These are phyloP conservation scores for Drosophila algonquin DNA, from an alignment of 2,888 invertebrate species.

Conservation along the genomic window DNA sequence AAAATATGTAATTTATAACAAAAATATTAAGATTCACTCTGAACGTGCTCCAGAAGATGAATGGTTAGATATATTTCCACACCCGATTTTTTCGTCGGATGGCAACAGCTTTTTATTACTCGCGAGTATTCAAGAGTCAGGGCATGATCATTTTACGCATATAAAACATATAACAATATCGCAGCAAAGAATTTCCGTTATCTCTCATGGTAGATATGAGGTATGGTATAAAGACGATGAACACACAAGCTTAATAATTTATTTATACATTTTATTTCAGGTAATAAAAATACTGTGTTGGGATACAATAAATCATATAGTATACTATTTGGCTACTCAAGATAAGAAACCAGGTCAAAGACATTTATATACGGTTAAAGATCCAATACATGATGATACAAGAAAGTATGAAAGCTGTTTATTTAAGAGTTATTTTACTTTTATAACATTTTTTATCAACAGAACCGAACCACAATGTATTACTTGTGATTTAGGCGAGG, in stretches of 20 bases:
- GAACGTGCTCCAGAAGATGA: constrained; percentile 93
- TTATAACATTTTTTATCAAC: constrained; percentile 11
- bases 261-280: constrained; percentile 53
- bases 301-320: constrained; percentile 92
- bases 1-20: neutral
- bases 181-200: constrained; percentile 92
- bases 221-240: constrained; percentile 84
- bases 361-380: constrained; percentile 94
- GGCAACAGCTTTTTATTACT: constrained; percentile 93
- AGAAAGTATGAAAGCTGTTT: constrained; percentile 84
- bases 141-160: constrained; percentile 93
- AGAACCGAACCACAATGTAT: constrained; percentile 91
- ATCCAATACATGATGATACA: constrained; percentile 88
- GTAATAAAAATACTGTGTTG: constrained; percentile 90
- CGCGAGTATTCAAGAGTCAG: constrained; percentile 93
- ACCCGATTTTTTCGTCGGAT: constrained; percentile 92
- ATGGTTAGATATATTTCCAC: constrained; percentile 93
- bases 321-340: constrained; percentile 91
- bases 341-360: constrained; percentile 93
- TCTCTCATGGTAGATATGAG: constrained; percentile 94
- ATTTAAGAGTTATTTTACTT: neutral
- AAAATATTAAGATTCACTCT: constrained; percentile 87
- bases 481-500: constrained; percentile 91
- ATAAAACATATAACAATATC: constrained; percentile 93
- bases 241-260: neutral